Evolutionary conservation across 2,888 invertebrate species (phyloP).

Genomic region (Chloroclysta siterata): DNA sequence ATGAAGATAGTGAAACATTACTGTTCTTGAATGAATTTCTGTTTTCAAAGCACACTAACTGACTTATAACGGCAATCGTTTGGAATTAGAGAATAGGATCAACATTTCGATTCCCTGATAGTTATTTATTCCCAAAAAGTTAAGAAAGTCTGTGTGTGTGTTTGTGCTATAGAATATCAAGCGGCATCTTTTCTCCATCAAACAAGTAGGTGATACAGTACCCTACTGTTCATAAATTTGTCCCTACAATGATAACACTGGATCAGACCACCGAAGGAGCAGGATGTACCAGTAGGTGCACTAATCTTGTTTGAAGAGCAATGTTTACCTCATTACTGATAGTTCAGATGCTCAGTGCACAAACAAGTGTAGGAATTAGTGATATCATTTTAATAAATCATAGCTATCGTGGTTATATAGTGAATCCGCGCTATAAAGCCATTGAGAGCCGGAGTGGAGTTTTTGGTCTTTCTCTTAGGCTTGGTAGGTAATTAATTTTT

Average conservation of each 20-base stretch:
- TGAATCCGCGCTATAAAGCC: neutral
- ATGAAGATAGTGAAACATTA: conserved; percentile 4
- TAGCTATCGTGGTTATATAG: conserved; percentile 11
- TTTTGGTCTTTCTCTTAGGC: too few species aligned
- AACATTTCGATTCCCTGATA: neutral
- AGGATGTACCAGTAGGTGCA: conserved; percentile 73
- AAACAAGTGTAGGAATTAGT: conserved; percentile 16
- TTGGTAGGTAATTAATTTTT: too few species aligned
- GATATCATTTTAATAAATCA: conserved; percentile 23
- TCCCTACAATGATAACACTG: conserved; percentile 70
- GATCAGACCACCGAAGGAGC: conserved; percentile 79
- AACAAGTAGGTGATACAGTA: conserved; percentile 53
- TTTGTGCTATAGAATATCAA: neutral
- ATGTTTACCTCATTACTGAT: conserved; percentile 62
- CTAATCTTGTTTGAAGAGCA: conserved; percentile 72
- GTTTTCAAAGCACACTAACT: neutral
- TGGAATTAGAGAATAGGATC: neutral
- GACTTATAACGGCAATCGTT: too few species aligned
- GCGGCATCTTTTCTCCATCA: conserved; percentile 54
- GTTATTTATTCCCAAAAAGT: too few species aligned
- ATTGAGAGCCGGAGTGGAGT: neutral
- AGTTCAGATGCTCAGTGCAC: conserved; percentile 13
- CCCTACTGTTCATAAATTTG: conserved; percentile 73
- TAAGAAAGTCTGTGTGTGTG: too few species aligned
- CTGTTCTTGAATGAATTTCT: neutral